These are phyloP conservation scores for Tragelaphus imberbis DNA, from an alignment of 2,113 vertebrate species.

Conservation along the genomic window DNA sequence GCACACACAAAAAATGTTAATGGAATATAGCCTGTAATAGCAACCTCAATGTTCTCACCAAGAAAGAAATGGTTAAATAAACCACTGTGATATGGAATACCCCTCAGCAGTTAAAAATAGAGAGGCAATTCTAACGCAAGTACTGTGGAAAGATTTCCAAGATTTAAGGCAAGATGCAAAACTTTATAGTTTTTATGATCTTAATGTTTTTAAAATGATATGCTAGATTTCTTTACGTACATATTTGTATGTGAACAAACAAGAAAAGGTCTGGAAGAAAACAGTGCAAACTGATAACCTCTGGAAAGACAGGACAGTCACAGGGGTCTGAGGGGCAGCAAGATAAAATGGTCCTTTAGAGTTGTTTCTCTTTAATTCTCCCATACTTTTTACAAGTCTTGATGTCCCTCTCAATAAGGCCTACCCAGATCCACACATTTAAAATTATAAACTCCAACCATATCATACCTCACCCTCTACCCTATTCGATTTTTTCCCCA, in stretches of 20 bases:
- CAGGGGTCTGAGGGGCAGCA: background rate
- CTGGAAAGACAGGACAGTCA: background rate
- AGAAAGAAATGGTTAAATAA: constrained; percentile 10
- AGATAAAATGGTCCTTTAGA: background rate
- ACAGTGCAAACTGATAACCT: background rate
- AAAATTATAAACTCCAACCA: background rate
- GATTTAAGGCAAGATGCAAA: background rate
- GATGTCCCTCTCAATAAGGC: background rate
- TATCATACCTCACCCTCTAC: background rate
- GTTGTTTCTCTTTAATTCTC: background rate
- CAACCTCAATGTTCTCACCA: background rate
- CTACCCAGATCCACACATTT: background rate
- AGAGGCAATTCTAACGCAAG: background rate
- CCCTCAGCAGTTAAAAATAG: background rate
- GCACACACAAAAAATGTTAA: background rate
- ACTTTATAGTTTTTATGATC: background rate
- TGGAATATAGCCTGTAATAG: background rate
- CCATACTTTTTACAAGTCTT: background rate
- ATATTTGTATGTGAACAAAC: background rate
- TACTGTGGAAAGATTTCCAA: background rate
- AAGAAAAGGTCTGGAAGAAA: background rate
- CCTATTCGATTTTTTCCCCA: background rate
- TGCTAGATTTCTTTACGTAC: background rate
- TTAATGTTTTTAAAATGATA: background rate
- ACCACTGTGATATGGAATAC: background rate